Conservation (phyloP, 2,797 vertebrate species). For the Sarcoramphus papa region DNA sequence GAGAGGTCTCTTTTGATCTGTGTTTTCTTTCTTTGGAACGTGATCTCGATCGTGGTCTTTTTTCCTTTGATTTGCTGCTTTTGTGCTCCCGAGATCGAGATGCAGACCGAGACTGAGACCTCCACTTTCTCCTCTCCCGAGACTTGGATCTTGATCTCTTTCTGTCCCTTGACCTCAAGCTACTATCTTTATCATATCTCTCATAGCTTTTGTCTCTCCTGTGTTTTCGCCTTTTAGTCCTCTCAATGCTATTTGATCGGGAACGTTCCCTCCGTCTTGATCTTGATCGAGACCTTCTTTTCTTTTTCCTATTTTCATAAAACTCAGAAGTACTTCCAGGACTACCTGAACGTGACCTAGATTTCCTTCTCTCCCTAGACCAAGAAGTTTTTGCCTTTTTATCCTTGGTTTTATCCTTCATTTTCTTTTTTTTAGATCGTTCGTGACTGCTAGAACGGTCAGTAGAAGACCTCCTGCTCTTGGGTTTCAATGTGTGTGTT, state of each 20-base stretch:
- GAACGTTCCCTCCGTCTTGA: slow-evolving; percentile 74
- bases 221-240: slow-evolving; percentile 63
- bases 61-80: slow-evolving; percentile 63
- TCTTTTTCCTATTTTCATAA: slow-evolving; percentile 71
- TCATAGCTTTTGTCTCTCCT: slow-evolving; percentile 65
- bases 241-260: slow-evolving; percentile 79
- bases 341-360: slow-evolving; percentile 69
- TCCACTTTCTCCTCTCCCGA: slow-evolving; percentile 77
- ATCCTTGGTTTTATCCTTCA: slow-evolving; percentile 63
- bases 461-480: slow-evolving; percentile 69
- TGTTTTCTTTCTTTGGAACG: slow-evolving; percentile 63
- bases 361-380: slow-evolving; percentile 62
- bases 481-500: slow-evolving; percentile 34
- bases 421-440: slow-evolving; percentile 69
- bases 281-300: slow-evolving; percentile 73
- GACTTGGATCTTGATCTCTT: slow-evolving; percentile 78
- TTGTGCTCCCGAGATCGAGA: slow-evolving; percentile 52
- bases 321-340: slow-evolving; percentile 66
- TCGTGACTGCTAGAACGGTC: slow-evolving; percentile 76
- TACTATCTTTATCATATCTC: slow-evolving; percentile 59
- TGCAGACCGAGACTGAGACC: slow-evolving; percentile 26
- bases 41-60: slow-evolving; percentile 63
- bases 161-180: slow-evolving; percentile 63
- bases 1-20: not conserved
- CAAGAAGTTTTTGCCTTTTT: slow-evolving; percentile 60